Base-by-base conservation (phyloP, 2,797 vertebrate species). In the Novumbra hubbsi region DNA sequence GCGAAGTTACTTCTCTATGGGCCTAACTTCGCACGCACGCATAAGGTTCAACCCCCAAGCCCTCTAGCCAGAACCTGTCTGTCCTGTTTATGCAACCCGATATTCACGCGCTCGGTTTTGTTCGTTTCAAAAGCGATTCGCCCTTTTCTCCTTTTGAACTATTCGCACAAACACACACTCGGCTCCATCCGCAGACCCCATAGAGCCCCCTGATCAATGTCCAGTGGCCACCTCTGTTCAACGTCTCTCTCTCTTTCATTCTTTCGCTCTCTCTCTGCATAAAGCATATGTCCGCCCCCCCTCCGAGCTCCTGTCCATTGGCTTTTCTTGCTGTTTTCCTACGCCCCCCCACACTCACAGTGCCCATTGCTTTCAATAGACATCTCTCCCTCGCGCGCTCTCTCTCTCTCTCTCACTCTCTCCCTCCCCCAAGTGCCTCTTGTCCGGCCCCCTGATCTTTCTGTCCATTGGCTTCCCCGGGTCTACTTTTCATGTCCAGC, bases 391-490 rank as follows among this genome's bases (percentile, higher is more conserved):
- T 70, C 76, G 71, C 70, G 68, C 70, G 16, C 68, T 67, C 81
- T 73, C 85, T 80, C 81, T 85, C 85, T 83, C 83, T 74, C 65
- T 73, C 88, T 86, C 86, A 5, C 82, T 71, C 84, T 78, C 85
- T 83, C 88, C 89, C 80, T 80, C 87, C 81, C 85, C 83, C 81
- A 80, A 85, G 88, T 85, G 90, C 87, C 88, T 92, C 90, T 92
- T 90, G 90, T 94, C 93, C 94, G 93, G 93, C 94, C 94, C 94
- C 91, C 92, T 94, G 93, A 94, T 94, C 95, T 93, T 90, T 92
- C 93, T 95, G 95, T 94, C 95, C 96, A 96, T 96, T 96, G 96
- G 96, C 94, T 96, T 97, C 95, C 95, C 91, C 94, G 94, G 95
- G 94, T 95, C 94, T 95, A 94, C 94, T 93, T 95, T 95, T 96